These are phyloP conservation scores for Ormia ochracea DNA, from an alignment of 2,888 invertebrate genomes.

Conservation along the genomic window DNA sequence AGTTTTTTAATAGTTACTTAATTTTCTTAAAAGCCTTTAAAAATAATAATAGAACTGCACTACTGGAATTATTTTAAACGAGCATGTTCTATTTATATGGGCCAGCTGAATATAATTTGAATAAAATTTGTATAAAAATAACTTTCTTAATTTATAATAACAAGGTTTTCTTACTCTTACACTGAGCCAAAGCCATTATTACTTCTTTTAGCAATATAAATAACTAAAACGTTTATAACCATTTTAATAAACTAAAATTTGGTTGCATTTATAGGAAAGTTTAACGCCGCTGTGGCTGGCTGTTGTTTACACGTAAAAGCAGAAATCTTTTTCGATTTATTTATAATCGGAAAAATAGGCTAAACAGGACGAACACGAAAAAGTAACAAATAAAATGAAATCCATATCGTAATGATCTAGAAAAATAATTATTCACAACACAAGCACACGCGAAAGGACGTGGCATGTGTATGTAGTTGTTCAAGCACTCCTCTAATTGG, in stretches of 20 bases:
- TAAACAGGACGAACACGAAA: not conserved
- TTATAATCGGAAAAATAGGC: not conserved
- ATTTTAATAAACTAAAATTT: constrained; percentile 11
- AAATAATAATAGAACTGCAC: not conserved
- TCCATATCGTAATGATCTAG: not conserved
- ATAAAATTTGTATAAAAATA: not conserved
- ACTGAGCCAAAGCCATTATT: not conserved
- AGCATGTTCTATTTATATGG: not conserved
- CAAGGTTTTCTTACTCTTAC: not conserved
- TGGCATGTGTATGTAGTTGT: not conserved
- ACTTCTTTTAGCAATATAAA: not conserved
- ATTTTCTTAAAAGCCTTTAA: not conserved
- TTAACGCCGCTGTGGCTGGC: not conserved
- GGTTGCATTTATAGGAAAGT: not conserved
- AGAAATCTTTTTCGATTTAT: constrained; percentile 29
- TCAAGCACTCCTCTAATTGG: not conserved
- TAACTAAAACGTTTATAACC: not conserved
- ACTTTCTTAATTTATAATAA: not conserved
- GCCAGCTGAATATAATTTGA: not conserved
- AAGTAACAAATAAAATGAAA: not conserved
- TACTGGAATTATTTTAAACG: not conserved
- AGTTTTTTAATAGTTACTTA: not conserved
- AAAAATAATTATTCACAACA: not conserved
- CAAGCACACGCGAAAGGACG: not conserved
- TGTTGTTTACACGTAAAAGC: not conserved